These are phyloP conservation scores for Erinaceus europaeus DNA, from an alignment of 2,113 vertebrate species.

Conservation along the genomic window DNA sequence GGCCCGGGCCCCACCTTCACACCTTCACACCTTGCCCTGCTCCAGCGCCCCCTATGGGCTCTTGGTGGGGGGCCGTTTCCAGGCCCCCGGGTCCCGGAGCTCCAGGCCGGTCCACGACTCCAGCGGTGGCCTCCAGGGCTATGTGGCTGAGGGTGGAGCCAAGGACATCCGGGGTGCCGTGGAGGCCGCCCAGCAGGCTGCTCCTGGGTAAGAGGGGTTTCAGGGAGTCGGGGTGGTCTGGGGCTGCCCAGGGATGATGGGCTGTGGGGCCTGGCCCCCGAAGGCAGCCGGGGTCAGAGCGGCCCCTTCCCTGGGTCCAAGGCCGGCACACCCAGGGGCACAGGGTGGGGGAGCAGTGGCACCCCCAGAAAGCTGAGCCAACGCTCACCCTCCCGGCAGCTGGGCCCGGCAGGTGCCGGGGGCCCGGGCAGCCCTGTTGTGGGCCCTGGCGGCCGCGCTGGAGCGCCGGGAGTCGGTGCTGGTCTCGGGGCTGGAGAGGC, in stretches of 20 bases:
- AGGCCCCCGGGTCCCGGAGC: constrained; percentile 86
- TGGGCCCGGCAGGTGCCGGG: constrained; percentile 85
- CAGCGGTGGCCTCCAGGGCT: constrained; percentile 75
- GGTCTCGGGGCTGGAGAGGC: constrained; percentile 73
- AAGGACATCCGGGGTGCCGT: constrained; percentile 89
- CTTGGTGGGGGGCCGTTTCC: constrained; percentile 84
- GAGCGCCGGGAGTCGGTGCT: constrained; percentile 80
- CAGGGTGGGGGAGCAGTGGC: no score
- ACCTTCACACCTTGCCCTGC: constrained; percentile 61
- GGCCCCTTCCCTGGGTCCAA: no score
- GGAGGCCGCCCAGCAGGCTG: constrained; percentile 86
- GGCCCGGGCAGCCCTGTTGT: constrained; percentile 83
- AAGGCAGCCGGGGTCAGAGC: neutral
- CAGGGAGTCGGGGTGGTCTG: accelerated
- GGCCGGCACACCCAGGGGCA: no score
- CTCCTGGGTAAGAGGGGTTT: constrained; percentile 81
- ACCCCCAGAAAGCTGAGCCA: no score
- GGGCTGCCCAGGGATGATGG: neutral
- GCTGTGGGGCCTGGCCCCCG: neutral
- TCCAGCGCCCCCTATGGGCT: constrained; percentile 82
- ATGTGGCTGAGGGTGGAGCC: constrained; percentile 86
- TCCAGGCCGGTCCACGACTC: constrained; percentile 81
- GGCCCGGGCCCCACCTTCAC: neutral
- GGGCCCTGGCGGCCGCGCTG: constrained; percentile 85
- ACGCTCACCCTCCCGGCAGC: constrained; percentile 63